These are phyloP conservation scores for Copidosoma aretas DNA, from an alignment of 2,888 invertebrate genomes.

Conservation along the genomic window DNA sequence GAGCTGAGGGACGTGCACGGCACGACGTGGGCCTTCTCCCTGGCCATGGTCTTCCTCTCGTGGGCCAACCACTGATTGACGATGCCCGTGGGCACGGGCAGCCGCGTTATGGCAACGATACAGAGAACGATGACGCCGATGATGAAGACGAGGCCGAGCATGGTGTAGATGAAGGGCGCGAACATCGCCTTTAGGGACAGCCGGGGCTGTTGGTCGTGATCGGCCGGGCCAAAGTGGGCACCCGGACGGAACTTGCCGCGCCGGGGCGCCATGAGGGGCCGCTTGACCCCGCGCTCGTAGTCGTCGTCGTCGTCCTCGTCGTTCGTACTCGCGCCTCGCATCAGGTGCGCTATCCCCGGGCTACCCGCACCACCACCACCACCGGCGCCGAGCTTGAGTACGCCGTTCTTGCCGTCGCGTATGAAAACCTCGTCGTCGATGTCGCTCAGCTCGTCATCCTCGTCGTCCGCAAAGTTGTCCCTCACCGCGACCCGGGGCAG, in stretches of 20 bases:
- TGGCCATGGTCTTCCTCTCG: constrained; percentile 43
- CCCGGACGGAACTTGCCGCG: constrained; percentile 65
- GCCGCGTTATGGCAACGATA: constrained; percentile 70
- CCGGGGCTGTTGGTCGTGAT: constrained; percentile 7
- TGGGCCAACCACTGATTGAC: constrained; percentile 67
- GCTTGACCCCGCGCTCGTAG: constrained; percentile 74
- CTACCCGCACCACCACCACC: constrained; percentile 64
- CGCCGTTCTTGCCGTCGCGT: constrained; percentile 73
- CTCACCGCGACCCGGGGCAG: constrained; percentile 47
- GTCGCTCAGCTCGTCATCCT: constrained; percentile 76
- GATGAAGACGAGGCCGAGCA: constrained; percentile 68
- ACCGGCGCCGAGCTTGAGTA: constrained; percentile 71
- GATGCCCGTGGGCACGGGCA: constrained; percentile 70
- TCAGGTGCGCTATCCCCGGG: constrained; percentile 40
- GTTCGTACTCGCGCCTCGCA: constrained; percentile 40
- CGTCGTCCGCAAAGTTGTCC: constrained; percentile 76
- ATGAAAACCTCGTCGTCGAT: constrained; percentile 82
- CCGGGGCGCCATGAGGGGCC: constrained; percentile 75
- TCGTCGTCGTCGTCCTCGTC: constrained; percentile 53
- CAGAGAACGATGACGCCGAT: constrained; percentile 70
- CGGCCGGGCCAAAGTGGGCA: constrained; percentile 59
- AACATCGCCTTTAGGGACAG: constrained; percentile 68
- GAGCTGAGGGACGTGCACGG: constrained; percentile 70
- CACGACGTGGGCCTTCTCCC: constrained; percentile 59
- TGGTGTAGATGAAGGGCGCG: constrained; percentile 72